These are phyloP conservation scores for Albula glossodonta DNA, from an alignment of 2,113 vertebrate species.

Conservation along the genomic window DNA sequence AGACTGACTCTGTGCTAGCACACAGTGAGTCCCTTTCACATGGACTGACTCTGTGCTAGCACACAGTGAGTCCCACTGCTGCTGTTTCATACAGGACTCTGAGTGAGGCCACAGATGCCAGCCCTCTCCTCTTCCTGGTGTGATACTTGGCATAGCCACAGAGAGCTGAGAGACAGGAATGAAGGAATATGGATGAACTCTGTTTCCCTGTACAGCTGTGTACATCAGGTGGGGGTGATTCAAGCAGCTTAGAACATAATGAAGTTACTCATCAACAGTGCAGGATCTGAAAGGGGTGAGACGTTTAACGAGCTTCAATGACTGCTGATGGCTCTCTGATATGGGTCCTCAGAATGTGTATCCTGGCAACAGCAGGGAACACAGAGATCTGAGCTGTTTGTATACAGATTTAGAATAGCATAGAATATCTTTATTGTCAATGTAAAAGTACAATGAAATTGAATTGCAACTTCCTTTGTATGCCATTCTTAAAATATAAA, in stretches of 20 bases:
- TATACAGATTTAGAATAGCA: not conserved
- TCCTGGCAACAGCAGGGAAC: not conserved
- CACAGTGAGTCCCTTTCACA: not conserved
- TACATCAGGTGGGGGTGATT: not conserved
- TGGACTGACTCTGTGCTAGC: slow-evolving; percentile 6
- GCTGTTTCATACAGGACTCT: slow-evolving; percentile 1
- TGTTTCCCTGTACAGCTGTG: not conserved
- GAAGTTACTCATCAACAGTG: not conserved
- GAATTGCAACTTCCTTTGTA: too few species aligned
- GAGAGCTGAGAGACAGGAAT: not conserved
- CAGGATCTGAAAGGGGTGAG: not conserved
- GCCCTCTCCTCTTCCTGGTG: not conserved
- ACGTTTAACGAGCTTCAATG: not conserved
- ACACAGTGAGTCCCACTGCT: not conserved
- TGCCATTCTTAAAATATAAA: too few species aligned
- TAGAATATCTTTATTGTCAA: not conserved
- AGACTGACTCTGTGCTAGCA: too few species aligned
- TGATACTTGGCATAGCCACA: not conserved
- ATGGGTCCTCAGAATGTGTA: not conserved
- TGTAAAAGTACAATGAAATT: not conserved
- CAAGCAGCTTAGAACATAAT: not conserved
- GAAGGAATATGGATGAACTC: not conserved
- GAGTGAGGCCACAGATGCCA: not conserved
- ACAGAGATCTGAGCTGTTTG: slow-evolving; percentile 22
- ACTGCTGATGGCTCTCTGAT: not conserved